Percentiles rank a stretch among this genome's conserved stretches.
Evolutionary conservation across 2,113 vertebrate species (phyloP).

Genomic region (Cynopterus brachyotis): DNA sequence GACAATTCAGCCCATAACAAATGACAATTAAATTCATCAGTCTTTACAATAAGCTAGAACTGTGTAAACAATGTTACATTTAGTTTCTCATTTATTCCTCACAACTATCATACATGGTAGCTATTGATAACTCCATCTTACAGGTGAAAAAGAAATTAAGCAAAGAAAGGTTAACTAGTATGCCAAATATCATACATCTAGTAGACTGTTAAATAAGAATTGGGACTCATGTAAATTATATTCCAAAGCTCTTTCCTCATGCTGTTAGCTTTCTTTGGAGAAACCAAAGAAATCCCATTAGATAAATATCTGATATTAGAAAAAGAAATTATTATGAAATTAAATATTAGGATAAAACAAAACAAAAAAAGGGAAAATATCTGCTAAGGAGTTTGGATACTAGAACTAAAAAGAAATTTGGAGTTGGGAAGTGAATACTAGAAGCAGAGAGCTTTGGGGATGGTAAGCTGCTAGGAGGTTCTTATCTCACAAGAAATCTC

Average conservation of each 20-base stretch:
- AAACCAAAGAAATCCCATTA: background rate
- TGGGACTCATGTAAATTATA: background rate
- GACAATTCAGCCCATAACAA: background rate
- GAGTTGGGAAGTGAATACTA: background rate
- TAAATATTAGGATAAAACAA: slow-evolving; percentile 18
- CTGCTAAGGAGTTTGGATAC: background rate
- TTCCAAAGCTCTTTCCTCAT: slow-evolving; percentile 16
- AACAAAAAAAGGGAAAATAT: background rate
- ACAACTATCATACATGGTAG: background rate
- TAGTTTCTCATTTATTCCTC: slow-evolving; percentile 32
- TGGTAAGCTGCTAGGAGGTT: background rate
- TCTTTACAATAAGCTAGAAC: background rate
- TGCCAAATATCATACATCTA: background rate
- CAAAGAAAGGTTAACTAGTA: slow-evolving; percentile 10
- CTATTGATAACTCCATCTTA: slow-evolving; percentile 21
- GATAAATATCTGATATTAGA: background rate
- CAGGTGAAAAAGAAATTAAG: slow-evolving; percentile 33
- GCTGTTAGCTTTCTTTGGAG: slow-evolving; percentile 18
- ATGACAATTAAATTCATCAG: background rate
- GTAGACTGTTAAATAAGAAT: slow-evolving; percentile 1
- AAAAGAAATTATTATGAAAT: slow-evolving; percentile 40
- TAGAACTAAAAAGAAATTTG: slow-evolving; percentile 14
- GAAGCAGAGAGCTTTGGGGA: background rate
- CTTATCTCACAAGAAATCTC: slow-evolving; percentile 34
- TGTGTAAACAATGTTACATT: background rate